Base-by-base conservation (phyloP, 2,113 vertebrate species). In the Epinephelus lanceolatus region DNA sequence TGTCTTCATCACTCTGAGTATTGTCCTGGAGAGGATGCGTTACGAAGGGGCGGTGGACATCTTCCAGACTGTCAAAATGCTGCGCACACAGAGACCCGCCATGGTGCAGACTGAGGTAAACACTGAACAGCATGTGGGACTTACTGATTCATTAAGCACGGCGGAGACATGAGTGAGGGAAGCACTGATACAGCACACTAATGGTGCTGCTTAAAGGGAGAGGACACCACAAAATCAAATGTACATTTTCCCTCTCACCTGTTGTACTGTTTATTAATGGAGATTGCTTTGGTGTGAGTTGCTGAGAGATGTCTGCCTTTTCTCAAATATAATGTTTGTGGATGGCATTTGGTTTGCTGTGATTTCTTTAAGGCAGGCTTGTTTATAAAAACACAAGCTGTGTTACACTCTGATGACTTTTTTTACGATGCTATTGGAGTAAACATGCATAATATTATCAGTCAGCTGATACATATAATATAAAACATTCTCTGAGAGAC, bases 21-120 rank as follows among this genome's bases (percentile, higher is more conserved):
- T 99, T 30, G 98, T 99, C 27, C 95, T 99, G 94, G 98, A 99
- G 87, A 93, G 98, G 47, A 99, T 99, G 98, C 98, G 98, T 72
- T 99, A 99, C 0, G 98, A 99, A 80, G 98, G 98, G 0, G 97
- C 98, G n/a, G 98, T 99, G 92, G 98, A 99, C 95, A 97, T 99
- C 91, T 99, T 99, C 96, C 98, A 99, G 96, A 99, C 98, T 0
- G 98, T 99, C 91, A 99, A 99, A 95, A 98, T 99, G 98, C 96
- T 99, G 93, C 96, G 98, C 66, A 99, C 98, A 71, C 98, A 99
- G 94, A 95, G 98, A 90, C 98, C 98, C 1, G 98, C 98, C 61
- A 99, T 98, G 97, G 98, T 99, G 93, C 98, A 99, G 92, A 99
- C 98, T 1, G 98, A 99, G 98, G 98, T 99, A 86, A 86, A 68